Percentiles rank a stretch among this genome's conserved stretches.
phyloP scores from a whole-genome alignment of 2,113 vertebrate species.

The Lagopus muta region DNA sequence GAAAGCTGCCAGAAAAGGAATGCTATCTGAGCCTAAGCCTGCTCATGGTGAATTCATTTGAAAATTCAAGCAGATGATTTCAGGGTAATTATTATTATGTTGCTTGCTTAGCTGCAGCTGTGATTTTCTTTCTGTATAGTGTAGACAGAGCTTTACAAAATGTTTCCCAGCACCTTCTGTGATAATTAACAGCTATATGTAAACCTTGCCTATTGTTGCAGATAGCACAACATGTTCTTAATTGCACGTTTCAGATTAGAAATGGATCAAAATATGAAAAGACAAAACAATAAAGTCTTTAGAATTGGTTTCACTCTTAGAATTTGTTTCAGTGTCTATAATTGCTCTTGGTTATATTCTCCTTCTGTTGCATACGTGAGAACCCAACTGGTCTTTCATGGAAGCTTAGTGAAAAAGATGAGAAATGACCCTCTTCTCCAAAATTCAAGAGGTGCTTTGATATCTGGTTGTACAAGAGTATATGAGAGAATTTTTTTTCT shows the following conservation, averaged over 20 bases:
- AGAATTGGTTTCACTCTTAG: background rate
- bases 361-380: background rate
- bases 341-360: background rate
- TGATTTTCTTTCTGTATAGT: slow-evolving; percentile 27
- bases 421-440: background rate
- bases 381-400: background rate
- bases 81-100: slow-evolving; percentile 48
- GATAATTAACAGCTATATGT: slow-evolving; percentile 23
- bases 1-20: slow-evolving; percentile 38
- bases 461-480: background rate
- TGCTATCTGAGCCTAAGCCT: background rate
- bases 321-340: background rate
- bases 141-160: background rate
- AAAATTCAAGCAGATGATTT: slow-evolving; percentile 58
- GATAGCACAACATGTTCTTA: slow-evolving; percentile 39
- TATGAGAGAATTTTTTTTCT: slow-evolving; percentile 1
- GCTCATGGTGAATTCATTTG: slow-evolving; percentile 12
- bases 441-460: slow-evolving; percentile 12
- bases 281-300: background rate
- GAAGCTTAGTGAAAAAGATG: background rate
- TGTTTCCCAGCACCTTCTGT: slow-evolving; percentile 48
- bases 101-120: slow-evolving; percentile 52
- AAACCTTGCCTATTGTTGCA: slow-evolving; percentile 54
- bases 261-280: slow-evolving; percentile 36
- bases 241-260: slow-evolving; percentile 56